Conservation (phyloP, 2,113 vertebrate species). For the Prunella himalayana region DNA sequence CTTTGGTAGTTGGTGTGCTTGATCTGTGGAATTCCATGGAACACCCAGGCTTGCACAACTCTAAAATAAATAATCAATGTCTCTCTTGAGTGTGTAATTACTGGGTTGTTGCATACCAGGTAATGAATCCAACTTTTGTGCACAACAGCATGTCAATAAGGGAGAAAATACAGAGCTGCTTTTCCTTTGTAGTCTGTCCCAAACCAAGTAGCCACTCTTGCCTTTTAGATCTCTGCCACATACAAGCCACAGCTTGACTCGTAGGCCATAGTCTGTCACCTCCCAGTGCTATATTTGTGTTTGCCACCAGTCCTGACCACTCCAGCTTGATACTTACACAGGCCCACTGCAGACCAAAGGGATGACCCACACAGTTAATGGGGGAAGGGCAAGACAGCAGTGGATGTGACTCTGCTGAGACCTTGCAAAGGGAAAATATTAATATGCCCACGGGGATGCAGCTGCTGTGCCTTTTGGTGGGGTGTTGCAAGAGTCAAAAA, state of each 20-base stretch:
- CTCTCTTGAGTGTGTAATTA: background rate
- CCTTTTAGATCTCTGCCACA: background rate
- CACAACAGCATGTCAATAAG: background rate
- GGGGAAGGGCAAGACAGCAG: background rate
- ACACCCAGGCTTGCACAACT: background rate
- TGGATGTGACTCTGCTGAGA: background rate
- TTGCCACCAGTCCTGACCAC: background rate
- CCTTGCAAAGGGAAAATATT: background rate
- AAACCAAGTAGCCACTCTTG: background rate
- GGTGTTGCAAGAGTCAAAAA: background rate
- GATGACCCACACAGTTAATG: background rate
- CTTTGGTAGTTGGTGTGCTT: background rate
- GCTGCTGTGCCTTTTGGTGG: background rate
- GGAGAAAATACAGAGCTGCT: background rate
- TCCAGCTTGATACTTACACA: too few relatives aligned
- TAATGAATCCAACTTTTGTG: background rate
- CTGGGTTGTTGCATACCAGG: background rate
- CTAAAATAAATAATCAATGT: background rate
- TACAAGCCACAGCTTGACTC: background rate
- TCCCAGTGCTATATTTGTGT: background rate
- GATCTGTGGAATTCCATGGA: background rate
- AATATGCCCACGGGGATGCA: background rate
- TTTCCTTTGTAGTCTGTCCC: background rate
- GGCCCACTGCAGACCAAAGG: background rate
- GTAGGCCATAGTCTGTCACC: background rate